These are phyloP conservation scores for Tipula vernalis DNA, from an alignment of 2,888 invertebrate species.

Conservation along the genomic window DNA sequence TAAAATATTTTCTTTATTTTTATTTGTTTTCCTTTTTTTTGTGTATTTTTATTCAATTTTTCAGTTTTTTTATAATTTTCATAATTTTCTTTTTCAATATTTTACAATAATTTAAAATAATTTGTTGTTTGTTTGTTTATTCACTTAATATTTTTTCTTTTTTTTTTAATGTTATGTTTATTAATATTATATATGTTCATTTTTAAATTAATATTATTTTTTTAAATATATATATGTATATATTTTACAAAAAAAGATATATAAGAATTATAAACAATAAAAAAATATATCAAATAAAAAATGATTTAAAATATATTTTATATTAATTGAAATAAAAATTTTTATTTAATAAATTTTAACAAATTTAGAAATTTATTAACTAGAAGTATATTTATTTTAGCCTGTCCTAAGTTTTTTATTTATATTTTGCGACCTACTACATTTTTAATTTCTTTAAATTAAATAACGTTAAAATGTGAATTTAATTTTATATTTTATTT, in stretches of 20 bases:
- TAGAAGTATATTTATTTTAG: conserved; percentile 4
- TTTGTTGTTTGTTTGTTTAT: neutral
- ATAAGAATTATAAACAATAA: neutral
- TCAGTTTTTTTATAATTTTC: neutral
- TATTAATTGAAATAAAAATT: neutral
- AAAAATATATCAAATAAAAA: neutral
- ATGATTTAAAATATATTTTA: neutral
- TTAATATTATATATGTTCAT: neutral
- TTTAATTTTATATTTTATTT: neutral
- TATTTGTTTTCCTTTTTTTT: neutral
- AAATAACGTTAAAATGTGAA: neutral
- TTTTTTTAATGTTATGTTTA: neutral
- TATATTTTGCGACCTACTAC: neutral
- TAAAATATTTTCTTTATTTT: neutral
- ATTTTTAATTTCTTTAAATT: neutral
- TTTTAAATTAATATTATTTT: neutral
- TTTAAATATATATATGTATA: neutral
- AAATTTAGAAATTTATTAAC: neutral
- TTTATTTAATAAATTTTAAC: neutral
- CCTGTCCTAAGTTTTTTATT: neutral
- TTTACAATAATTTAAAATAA: neutral
- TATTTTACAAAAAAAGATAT: neutral
- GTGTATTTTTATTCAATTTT: neutral
- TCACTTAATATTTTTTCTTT: neutral
- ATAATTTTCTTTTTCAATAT: neutral